Conservation (phyloP, 2,113 vertebrate genomes). For the Etia nguti region DNA sequence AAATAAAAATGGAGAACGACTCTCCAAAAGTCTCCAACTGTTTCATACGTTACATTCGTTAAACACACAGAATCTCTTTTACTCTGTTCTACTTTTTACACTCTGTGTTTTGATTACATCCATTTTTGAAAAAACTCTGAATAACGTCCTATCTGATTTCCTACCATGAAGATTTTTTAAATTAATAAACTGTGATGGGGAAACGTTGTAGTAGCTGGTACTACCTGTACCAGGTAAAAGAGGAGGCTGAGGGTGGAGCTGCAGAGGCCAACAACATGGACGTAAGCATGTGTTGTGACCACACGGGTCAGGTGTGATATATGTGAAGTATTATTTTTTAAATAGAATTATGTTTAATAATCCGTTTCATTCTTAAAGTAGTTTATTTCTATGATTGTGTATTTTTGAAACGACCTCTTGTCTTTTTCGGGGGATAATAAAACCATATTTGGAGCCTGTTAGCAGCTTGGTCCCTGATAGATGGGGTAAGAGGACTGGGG, state of each 20-base stretch:
- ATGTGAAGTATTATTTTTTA: not conserved
- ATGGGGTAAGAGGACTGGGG: not conserved
- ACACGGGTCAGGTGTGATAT: not conserved
- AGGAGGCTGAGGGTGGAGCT: not conserved
- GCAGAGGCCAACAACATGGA: not conserved
- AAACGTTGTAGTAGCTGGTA: not conserved
- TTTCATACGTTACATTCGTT: too few relatives aligned
- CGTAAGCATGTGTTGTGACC: not conserved
- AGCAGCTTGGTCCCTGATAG: not conserved
- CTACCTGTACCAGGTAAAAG: too few relatives aligned
- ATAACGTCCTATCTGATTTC: not conserved
- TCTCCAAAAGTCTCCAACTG: not conserved
- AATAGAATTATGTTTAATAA: not conserved
- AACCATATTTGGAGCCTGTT: not conserved
- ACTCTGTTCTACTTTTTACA: not conserved
- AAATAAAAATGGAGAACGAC: not conserved
- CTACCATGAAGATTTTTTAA: accelerated
- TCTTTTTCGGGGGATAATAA: not conserved
- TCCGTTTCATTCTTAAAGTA: too few relatives aligned
- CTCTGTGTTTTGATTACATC: not conserved
- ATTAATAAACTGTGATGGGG: not conserved
- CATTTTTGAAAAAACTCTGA: not conserved
- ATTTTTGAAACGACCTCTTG: not conserved
- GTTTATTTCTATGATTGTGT: not conserved
- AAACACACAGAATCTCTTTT: not conserved